These are phyloP conservation scores for Syrrhaptes paradoxus DNA, from an alignment of 2,113 vertebrate genomes.

Conservation along the genomic window DNA sequence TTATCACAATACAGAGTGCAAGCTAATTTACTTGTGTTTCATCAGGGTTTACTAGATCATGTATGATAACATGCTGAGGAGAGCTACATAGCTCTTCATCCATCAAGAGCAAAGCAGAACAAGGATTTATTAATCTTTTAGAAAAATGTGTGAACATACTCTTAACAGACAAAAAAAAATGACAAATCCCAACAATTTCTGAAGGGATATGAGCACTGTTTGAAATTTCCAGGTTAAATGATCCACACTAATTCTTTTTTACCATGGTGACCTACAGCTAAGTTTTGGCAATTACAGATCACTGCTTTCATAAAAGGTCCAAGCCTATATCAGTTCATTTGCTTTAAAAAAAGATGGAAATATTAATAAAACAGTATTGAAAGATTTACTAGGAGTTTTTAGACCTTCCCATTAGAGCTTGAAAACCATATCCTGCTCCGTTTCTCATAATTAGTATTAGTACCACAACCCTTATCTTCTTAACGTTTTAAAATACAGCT, in stretches of 20 bases:
- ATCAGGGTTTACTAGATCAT: neutral
- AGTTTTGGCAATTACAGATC: neutral
- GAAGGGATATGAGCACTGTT: neutral
- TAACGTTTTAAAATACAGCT: neutral
- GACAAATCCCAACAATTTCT: neutral
- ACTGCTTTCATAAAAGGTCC: neutral
- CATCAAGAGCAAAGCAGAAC: neutral
- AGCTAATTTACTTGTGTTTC: neutral
- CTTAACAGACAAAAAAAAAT: neutral
- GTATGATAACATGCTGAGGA: neutral
- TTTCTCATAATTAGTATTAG: neutral
- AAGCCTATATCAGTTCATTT: neutral
- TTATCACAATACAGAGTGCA: neutral
- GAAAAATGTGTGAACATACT: neutral
- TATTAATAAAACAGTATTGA: neutral
- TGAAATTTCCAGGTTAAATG: neutral
- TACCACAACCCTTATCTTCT: neutral
- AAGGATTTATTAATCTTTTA: neutral
- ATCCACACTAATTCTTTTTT: neutral
- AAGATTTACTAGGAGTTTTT: neutral
- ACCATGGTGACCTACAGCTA: neutral
- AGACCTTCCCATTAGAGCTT: neutral
- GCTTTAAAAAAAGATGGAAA: neutral
- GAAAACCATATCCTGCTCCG: neutral
- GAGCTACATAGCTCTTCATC: neutral